phyloP scores from a whole-genome alignment of 2,888 invertebrate genomes.

The Amphipoea lucens region DNA sequence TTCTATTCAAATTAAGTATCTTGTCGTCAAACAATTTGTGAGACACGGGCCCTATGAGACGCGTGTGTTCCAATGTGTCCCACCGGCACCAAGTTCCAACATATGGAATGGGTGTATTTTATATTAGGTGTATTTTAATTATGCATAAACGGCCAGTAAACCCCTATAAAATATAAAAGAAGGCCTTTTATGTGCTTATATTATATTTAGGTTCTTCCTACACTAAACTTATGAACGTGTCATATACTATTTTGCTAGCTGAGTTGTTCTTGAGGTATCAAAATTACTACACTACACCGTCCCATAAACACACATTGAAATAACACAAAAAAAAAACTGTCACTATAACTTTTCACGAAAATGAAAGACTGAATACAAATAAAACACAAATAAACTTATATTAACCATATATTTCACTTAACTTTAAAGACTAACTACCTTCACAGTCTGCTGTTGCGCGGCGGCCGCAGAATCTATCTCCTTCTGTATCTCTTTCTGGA shows the following conservation, averaged over 20 bases:
- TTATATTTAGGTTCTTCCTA: neutral
- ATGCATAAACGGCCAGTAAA: neutral
- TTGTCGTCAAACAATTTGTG: neutral
- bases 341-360: neutral
- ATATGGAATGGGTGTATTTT: neutral
- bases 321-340: neutral
- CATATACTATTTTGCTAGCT: neutral
- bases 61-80: conserved; percentile 8
- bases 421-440: conserved; percentile 42
- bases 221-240: neutral
- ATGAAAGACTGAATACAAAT: conserved; percentile 11
- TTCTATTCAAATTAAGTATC: neutral
- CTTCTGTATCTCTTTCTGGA: conserved; percentile 70
- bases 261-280: neutral
- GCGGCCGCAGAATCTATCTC: conserved; percentile 62
- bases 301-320: neutral
- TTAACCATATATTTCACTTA: conserved; percentile 44
- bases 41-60: neutral
- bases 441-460: conserved; percentile 44
- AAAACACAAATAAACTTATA: conserved; percentile 43
- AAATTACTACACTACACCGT: neutral
- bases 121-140: neutral
- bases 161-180: neutral
- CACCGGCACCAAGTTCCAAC: neutral
- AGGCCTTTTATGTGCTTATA: too few relatives aligned